These are phyloP conservation scores for Zoroaster sp. DNA, from an alignment of 53 echinoderm and acorn worm species.

Conservation along the genomic window DNA sequence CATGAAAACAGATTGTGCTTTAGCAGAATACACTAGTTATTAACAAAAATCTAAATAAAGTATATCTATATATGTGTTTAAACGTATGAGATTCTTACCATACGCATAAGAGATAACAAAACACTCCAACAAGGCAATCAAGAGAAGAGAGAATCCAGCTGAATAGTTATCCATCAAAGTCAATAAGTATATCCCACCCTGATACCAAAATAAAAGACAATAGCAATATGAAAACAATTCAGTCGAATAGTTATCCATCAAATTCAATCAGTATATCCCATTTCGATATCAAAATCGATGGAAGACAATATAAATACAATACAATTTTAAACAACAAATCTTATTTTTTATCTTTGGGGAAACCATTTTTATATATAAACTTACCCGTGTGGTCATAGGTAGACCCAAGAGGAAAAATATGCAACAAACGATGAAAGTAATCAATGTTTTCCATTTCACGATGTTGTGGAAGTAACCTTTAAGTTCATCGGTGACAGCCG, in stretches of 20 bases:
- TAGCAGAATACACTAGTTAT: too few species aligned
- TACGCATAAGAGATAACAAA: constrained; percentile 62
- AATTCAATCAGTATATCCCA: background rate
- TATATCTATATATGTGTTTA: too few species aligned
- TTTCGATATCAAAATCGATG: too few species aligned
- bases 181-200: constrained; percentile 75
- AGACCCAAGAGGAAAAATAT: constrained; percentile 68
- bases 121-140: constrained; percentile 60
- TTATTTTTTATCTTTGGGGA: too few species aligned
- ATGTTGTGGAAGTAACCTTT: constrained; percentile 31
- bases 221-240: too few species aligned
- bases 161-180: constrained; percentile 73
- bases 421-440: constrained; percentile 56
- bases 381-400: constrained; percentile 75
- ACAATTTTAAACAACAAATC: too few species aligned
- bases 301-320: too few species aligned
- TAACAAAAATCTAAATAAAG: too few species aligned
- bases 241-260: background rate
- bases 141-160: constrained; percentile 66
- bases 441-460: constrained; percentile 59
- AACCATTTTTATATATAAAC: too few species aligned
- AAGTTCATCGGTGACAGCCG: constrained; percentile 70
- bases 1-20: too few species aligned
- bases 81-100: constrained; percentile 64
- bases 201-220: background rate